Evolutionary conservation across 2,797 vertebrate species (phyloP), one percentile per base, ranked within the genome.

Genomic region (Thripadectes ignobilis): DNA sequence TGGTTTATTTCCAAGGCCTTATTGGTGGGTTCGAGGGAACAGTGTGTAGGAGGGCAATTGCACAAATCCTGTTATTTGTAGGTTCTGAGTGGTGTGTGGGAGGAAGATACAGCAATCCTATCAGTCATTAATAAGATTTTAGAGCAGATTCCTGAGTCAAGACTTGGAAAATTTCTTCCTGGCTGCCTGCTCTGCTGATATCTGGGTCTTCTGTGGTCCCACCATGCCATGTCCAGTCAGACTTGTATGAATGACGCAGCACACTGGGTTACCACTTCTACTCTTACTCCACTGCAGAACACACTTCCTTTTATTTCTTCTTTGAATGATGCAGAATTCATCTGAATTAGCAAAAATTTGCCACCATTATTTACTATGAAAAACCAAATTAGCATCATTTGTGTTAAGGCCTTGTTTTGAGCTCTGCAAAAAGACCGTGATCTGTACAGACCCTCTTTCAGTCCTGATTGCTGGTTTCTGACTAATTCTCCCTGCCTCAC

Each of bases 11-110:
- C 78, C 58, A 71, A 73, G 80, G 83, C 95, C 86, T 93, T 88
- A 36, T 45, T 96, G 91, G 75, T 85, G 63, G 68, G 65, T 71
- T 83, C 71, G 27, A 61, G 39, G 52, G 55, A 96, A 71, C 10
- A 59, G 54, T 2, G 23, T 68, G 80, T 95, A 76, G 92, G 94
- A 91, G 71, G 77, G 59, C 55, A 96, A 93, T 91, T 6, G 6
- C 94, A 95, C 78, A 97, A 91, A 93, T 96, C 76, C 88, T 96
- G 76, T 90, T 90, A 95, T 96, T 96, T 96, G 91, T 90, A 92
- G 79, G 57, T 92, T 95, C 89, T 90, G 74, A 94, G 54, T 52
- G 3, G 32, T 72, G 62, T 7, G 85, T 58, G 71, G 74, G 85
- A 96, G 69, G 77, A 32, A 92, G 77, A 89, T 34, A 86, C 46